Conservation (phyloP, 2,113 vertebrate species). For the Siphamia tubifer region DNA sequence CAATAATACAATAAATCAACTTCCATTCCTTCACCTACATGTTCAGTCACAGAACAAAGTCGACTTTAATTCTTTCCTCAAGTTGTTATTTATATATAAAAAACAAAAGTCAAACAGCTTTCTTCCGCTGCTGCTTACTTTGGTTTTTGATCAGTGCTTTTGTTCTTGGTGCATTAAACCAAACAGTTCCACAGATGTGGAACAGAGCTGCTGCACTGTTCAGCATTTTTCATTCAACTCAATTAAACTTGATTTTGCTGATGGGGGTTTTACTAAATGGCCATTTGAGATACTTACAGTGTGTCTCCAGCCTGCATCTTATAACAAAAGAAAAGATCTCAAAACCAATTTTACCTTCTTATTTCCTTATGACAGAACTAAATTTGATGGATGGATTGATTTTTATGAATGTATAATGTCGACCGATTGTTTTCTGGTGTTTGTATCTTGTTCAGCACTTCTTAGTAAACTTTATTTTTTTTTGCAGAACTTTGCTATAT, state of each 20-base stretch:
- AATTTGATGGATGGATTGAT: too few relatives aligned
- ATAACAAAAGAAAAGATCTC: too few relatives aligned
- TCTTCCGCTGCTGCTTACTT: not conserved
- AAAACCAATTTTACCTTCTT: too few relatives aligned
- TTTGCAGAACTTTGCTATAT: too few relatives aligned
- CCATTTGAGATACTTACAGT: not conserved
- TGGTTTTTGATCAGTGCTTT: not conserved
- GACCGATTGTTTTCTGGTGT: too few relatives aligned
- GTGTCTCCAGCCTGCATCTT: not conserved
- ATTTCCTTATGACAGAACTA: too few relatives aligned
- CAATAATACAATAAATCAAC: not conserved
- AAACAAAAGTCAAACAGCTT: not conserved
- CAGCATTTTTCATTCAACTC: not conserved
- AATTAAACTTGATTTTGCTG: not conserved
- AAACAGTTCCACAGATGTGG: too few relatives aligned
- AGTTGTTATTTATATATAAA: not conserved
- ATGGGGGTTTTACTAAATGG: not conserved
- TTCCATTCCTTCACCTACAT: not conserved
- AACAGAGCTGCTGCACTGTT: too few relatives aligned
- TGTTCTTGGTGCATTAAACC: too few relatives aligned
- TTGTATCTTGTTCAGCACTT: too few relatives aligned
- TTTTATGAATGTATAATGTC: too few relatives aligned
- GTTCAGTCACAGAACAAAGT: not conserved
- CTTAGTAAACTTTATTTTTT: too few relatives aligned
- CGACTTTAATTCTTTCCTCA: not conserved